Base-by-base conservation (phyloP, 2,888 invertebrate species). In the Prosopocoilus inquinatus region DNA sequence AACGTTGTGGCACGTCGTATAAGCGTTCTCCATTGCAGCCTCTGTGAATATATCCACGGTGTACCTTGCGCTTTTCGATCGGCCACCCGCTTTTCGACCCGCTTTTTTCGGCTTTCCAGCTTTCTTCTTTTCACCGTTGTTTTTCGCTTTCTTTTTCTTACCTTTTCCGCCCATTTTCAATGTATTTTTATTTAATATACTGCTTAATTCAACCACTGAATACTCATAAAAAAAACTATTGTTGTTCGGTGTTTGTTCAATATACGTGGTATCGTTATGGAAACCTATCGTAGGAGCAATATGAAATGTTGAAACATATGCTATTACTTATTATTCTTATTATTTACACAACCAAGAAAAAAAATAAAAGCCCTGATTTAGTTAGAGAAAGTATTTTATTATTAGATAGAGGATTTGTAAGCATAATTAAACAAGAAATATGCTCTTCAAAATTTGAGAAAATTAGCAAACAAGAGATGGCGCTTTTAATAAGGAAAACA, bases 1-100 rank as follows among this genome's bases (percentile, higher is more conserved):
- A 1, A 94, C 89, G 72, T 94, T 94, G 71, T 96, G 96, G 65
- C 95, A 95, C 1, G 91, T 92, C 70, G 91, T 92, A 74, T 96
- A 95, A 0, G 95, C 93, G 70, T 96, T 96, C 63, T 93, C 90
- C 92, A 96, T 94, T 0, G 94, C 94, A 2, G 90, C 88, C 65
- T 92, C 91, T 61, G 91, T 91, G 68, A 94, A 86, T 69, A 94
- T 90, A 68, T 94, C 94, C 50, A 91, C 88, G 34, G 88, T 86
- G 67, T 88, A 88, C 66, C 87, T 83, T 2, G 86, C 84, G 59
- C 79, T 80, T 50, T 84, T 82, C 47, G 80, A 85, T 57, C 82
- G 82, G 62, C 82, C 82, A 64, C 82, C 81, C 9, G 76, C 78
- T 51, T 76, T 79, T 50, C 75, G 79, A 74, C 76, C 68, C 64